Percentiles rank a stretch among this genome's conserved stretches.
These are phyloP conservation scores for Amblyopsis rosae DNA, from an alignment of 2,113 vertebrate genomes.

Conservation along the genomic window DNA sequence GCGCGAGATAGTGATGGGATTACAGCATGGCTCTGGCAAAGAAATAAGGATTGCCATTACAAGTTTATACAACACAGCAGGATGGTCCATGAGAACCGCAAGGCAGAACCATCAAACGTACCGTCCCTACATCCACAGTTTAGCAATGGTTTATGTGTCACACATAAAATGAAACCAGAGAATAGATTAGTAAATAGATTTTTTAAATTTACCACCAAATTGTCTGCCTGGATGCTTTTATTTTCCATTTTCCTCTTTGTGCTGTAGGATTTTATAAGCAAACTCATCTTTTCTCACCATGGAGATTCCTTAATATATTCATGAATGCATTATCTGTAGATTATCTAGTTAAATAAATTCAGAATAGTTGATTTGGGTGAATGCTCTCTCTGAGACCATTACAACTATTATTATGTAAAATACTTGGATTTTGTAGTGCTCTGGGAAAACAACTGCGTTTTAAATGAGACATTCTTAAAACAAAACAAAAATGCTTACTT, in stretches of 20 bases:
- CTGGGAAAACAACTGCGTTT: slow-evolving; percentile 27
- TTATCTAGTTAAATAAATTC: slow-evolving; percentile 47
- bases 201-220: not conserved
- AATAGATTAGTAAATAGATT: too few species aligned
- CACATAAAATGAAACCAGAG: not conserved
- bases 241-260: not conserved
- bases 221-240: not conserved
- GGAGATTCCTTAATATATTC: slow-evolving; percentile 33
- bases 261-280: slow-evolving; percentile 2
- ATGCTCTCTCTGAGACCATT: slow-evolving; percentile 25
- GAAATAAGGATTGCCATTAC: slow-evolving; percentile 16
- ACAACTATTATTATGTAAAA: slow-evolving; percentile 46
- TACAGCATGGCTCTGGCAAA: slow-evolving; percentile 26
- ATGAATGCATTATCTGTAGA: slow-evolving; percentile 41
- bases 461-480: slow-evolving; percentile 1
- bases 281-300: slow-evolving; percentile 5
- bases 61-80: slow-evolving; percentile 18
- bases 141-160: not conserved
- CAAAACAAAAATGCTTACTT: slow-evolving; percentile 3
- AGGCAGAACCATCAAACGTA: slow-evolving; percentile 18
- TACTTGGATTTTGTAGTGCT: slow-evolving; percentile 21
- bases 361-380: slow-evolving; percentile 50
- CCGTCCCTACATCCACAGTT: slow-evolving; percentile 1
- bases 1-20: slow-evolving; percentile 8
- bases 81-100: slow-evolving; percentile 20